phyloP scores from a whole-genome alignment of 2,113 vertebrate genomes.

The Pantherophis guttatus region DNA sequence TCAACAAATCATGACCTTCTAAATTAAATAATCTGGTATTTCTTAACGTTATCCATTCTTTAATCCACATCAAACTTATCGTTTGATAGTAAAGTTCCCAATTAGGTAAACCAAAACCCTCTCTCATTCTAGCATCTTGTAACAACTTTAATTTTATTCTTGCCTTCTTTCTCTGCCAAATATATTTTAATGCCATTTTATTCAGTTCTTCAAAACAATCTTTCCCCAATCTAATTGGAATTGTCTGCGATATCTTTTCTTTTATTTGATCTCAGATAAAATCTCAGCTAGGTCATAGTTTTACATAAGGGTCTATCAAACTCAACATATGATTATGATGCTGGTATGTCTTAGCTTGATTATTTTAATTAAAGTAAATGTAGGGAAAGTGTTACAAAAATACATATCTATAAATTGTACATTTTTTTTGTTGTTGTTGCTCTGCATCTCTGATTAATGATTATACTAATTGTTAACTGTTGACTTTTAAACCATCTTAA shows the following conservation, averaged over 20 bases:
- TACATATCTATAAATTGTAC: neutral
- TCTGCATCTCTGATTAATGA: neutral
- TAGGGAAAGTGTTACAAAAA: neutral
- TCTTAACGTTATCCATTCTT: too few relatives aligned
- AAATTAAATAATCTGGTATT: too few relatives aligned
- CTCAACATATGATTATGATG: neutral
- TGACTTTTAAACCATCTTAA: neutral
- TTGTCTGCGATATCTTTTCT: neutral
- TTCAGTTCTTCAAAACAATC: too few relatives aligned
- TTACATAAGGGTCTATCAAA: neutral
- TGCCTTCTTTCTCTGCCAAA: too few relatives aligned
- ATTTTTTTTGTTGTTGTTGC: neutral
- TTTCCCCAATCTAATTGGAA: too few relatives aligned
- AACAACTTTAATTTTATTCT: too few relatives aligned
- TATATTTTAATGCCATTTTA: too few relatives aligned
- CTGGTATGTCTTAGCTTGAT: neutral
- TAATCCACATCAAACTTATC: too few relatives aligned
- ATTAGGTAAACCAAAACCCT: too few relatives aligned
- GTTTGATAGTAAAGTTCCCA: too few relatives aligned
- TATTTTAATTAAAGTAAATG: neutral
- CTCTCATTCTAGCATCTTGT: too few relatives aligned
- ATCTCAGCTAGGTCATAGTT: neutral
- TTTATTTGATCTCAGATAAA: neutral
- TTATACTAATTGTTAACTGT: neutral
- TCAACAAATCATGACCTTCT: too few relatives aligned